These are phyloP conservation scores for Vireo altiloquus DNA, from an alignment of 2,113 vertebrate genomes.

Conservation along the genomic window DNA sequence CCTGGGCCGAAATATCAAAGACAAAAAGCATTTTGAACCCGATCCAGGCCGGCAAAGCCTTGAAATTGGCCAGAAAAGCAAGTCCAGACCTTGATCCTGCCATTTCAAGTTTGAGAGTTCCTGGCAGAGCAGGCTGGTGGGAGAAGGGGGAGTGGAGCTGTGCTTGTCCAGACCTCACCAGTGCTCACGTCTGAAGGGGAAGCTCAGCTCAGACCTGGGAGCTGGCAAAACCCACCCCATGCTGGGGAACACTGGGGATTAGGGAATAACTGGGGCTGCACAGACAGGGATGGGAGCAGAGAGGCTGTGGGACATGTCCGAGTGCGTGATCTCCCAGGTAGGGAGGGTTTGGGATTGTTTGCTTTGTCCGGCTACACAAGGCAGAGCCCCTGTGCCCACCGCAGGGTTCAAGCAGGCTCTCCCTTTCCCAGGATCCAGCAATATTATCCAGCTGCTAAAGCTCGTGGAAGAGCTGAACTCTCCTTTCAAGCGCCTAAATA, in stretches of 20 bases:
- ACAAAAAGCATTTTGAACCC: not conserved
- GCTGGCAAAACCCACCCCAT: not conserved
- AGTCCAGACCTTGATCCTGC: not conserved
- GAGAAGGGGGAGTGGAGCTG: not conserved
- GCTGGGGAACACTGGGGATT: too few relatives aligned
- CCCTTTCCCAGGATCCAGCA: not conserved
- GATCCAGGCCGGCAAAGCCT: not conserved
- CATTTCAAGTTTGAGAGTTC: not conserved
- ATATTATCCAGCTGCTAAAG: not conserved
- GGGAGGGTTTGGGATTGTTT: not conserved
- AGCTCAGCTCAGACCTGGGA: not conserved
- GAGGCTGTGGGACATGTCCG: not conserved
- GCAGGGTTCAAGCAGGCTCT: not conserved
- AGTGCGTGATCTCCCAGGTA: not conserved
- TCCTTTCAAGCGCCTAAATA: not conserved
- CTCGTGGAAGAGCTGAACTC: not conserved
- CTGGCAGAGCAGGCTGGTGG: not conserved
- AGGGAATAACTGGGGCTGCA: not conserved
- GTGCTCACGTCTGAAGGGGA: rapidly evolving
- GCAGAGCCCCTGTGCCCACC: not conserved
- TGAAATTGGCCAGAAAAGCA: not conserved
- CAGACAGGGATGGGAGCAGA: rapidly evolving
- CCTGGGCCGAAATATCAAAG: not conserved
- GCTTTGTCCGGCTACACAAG: not conserved
- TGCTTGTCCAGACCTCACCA: not conserved